Evolutionary conservation across 2,113 vertebrate genomes (phyloP), one percentile per base, ranked within the genome.

Genomic region (Rhodinocichla rosea): DNA sequence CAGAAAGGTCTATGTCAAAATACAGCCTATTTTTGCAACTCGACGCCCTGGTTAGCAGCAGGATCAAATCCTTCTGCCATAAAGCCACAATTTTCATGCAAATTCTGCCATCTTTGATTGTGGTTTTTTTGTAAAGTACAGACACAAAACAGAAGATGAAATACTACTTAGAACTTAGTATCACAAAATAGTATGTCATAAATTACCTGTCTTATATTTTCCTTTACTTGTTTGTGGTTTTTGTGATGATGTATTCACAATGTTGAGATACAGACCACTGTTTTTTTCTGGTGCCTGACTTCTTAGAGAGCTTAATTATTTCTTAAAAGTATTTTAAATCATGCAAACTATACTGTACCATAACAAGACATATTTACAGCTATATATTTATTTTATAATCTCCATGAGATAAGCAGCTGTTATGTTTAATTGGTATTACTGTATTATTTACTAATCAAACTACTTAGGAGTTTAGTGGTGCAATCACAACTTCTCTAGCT

Each of bases 401-500:
- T 93, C 42, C 32, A 42, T 22, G 16, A 94, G 92, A 95, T 95
- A 96, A 95, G 68, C 45, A 88, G 44, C 37, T 94, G 55, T 67
- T 82, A 37, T 78, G 6, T 74, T 88, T 90, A 92, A 79, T 59
- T 82, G 20, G 32, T 62, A 83, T 86, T 77, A 67, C 26, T 69
- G 13, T 55, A 75, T 77, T 83, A 91, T 92, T 92, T 86, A 56
- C 32, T 79, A 68, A 65, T 74, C 45, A 94, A 87, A 79, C 39
- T 69, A 79, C 22, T 74, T 57, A 77, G 40, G 63, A 77, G 42
- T 55, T 93, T 63, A 49, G 47, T 70, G 68, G 44, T 78, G 40
- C n/a, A 65, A 75, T 86, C 42, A 52, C 59, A 89, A 68, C 82
- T 96, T 96, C n/a, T 79, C 59, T 90, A 52, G 74, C 82, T 96